These are phyloP conservation scores for Eretmocerus hayati DNA, from an alignment of 2,888 invertebrate genomes.

Conservation along the genomic window DNA sequence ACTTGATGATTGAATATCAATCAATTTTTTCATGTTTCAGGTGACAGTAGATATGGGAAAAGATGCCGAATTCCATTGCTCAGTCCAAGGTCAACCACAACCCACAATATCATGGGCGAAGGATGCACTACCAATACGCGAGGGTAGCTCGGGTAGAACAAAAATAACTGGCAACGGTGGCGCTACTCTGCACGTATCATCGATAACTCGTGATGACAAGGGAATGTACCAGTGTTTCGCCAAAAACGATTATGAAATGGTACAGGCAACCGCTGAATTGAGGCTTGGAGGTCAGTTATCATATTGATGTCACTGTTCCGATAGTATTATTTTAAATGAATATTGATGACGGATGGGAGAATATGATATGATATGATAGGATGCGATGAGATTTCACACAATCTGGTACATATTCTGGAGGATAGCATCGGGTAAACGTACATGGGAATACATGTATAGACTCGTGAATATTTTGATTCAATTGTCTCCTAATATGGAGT, in stretches of 20 bases:
- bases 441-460: no score
- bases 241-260: constrained; percentile 76
- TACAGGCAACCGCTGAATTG: constrained; percentile 74
- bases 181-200: constrained; percentile 43
- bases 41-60: constrained; percentile 77
- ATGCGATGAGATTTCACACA: no score
- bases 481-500: no score
- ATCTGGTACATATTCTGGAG: no score
- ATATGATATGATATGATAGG: no score
- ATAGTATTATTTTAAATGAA: no score
- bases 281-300: constrained; percentile 72
- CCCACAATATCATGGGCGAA: constrained; percentile 49
- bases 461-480: no score
- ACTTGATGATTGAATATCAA: no score
- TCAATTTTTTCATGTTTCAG: no score
- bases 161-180: constrained; percentile 42
- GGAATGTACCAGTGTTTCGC: constrained; percentile 92
- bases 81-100: constrained; percentile 74
- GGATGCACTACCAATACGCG: constrained; percentile 48
- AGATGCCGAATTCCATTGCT: constrained; percentile 80
- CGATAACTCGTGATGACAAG: constrained; percentile 70
- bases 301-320: no score
- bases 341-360: no score
- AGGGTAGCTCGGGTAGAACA: constrained; percentile 40
- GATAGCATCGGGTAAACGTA: no score